Evolutionary conservation across 1,140 invertebrate genomes (phyloP).

Genomic region (Leguminivora glycinivorella): DNA sequence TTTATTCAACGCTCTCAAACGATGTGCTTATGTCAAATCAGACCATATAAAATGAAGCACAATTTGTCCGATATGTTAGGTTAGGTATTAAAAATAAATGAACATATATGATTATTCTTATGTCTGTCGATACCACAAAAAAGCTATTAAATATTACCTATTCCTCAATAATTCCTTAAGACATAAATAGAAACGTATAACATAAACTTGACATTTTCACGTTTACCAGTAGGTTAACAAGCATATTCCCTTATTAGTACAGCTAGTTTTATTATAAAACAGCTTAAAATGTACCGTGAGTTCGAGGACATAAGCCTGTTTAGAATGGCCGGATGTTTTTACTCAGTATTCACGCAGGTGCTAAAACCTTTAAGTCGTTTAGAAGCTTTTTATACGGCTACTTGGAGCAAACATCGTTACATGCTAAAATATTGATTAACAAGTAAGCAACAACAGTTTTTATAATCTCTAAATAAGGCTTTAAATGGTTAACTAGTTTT

Average conservation of each 20-base stretch:
- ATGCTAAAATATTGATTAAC: constrained; percentile 5
- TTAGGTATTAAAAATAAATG: too few relatives aligned
- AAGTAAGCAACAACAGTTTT: background rate
- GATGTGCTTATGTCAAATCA: too few relatives aligned
- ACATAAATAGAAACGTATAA: constrained; percentile 7
- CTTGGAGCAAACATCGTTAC: background rate
- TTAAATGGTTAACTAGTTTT: background rate
- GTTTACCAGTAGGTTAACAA: constrained; percentile 10
- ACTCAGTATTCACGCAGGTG: background rate
- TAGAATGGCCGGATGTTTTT: background rate
- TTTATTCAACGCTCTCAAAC: too few relatives aligned
- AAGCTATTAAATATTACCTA: background rate
- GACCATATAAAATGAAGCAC: too few relatives aligned
- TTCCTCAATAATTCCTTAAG: background rate
- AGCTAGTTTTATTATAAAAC: background rate
- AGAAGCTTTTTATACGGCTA: constrained; percentile 4
- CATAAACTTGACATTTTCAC: constrained; percentile 14
- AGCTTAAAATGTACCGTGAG: background rate
- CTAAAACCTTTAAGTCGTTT: constrained; percentile 12
- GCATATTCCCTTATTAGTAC: constrained; percentile 7
- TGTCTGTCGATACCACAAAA: background rate
- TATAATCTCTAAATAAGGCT: constrained; percentile 13
- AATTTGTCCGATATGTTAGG: too few relatives aligned
- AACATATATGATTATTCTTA: too few relatives aligned
- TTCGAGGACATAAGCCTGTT: background rate